These are phyloP conservation scores for Nemapogon koenigi DNA, from an alignment of 2,888 invertebrate genomes.

Conservation along the genomic window DNA sequence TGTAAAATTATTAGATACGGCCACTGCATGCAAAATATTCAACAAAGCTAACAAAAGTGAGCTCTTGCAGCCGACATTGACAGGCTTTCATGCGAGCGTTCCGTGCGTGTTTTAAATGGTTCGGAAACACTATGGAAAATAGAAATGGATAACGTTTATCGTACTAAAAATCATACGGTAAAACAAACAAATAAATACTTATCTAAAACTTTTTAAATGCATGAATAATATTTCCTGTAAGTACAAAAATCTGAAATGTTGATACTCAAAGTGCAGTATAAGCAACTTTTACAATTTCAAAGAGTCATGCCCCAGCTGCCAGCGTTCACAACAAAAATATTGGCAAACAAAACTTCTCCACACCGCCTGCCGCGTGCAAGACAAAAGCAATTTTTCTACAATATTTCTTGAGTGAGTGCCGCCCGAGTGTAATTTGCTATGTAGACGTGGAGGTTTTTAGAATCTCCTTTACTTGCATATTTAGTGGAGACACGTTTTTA, in stretches of 20 bases:
- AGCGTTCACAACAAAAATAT: constrained; percentile 14
- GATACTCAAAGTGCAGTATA: constrained; percentile 4
- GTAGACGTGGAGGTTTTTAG: constrained; percentile 16
- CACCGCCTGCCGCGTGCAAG: constrained; percentile 16
- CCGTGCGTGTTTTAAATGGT: background rate
- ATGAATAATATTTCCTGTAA: too few species aligned
- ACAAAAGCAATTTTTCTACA: constrained; percentile 25
- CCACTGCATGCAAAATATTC: too few species aligned
- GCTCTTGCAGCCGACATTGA: too few species aligned
- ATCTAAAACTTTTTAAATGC: too few species aligned
- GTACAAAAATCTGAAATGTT: constrained; percentile 2
- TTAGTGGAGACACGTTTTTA: constrained; percentile 6
- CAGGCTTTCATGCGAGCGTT: background rate
- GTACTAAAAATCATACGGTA: too few species aligned
- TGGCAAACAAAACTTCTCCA: constrained; percentile 21
- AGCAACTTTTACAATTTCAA: constrained; percentile 9
- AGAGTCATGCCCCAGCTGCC: constrained; percentile 5
- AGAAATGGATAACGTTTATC: too few species aligned
- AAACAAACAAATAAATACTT: too few species aligned
- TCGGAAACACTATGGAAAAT: background rate
- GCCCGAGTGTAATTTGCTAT: constrained; percentile 16
- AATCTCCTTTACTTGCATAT: constrained; percentile 20
- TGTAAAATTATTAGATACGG: too few species aligned
- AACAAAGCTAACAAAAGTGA: too few species aligned
- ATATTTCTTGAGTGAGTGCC: constrained; percentile 21